Evolutionary conservation across 2,113 vertebrate genomes (phyloP), one percentile per base, ranked within the genome.

Genomic region (Mobula birostris): DNA sequence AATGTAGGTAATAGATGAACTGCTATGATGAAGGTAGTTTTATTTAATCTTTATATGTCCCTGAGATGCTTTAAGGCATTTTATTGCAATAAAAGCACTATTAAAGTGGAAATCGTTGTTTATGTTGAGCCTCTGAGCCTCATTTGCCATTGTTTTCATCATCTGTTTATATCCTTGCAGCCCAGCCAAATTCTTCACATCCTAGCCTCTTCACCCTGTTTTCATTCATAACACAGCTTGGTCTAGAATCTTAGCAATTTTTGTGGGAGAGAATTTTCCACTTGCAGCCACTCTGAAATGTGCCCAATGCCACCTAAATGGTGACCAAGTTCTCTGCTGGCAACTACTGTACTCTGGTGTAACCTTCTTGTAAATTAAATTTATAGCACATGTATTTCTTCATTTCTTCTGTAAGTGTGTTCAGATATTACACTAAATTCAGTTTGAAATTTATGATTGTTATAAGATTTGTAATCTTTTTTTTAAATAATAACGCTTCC

Each of bases 1-100:
- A 99, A 99, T 95, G 99, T 99, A 97, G 96, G 99, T 97, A 95
- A 91, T 94, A 87, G 70, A 56, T 93, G 19, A 74, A 74, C 36
- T 93, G 91, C 91, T 74, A 74, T 40, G 12, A 56, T 48, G 14
- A 56, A 93, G 36, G 40, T 48, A 93, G 27, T 93, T 68, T 72
- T 36, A 74, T 74, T 76, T 48, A 48, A 72, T 21, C 68, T 32
- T 56, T 91, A 40, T 74, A 48, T 40, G 29, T 40, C 32, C 12
- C 72, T 74, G 5, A 21, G 72, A 17, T 32, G 56, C 29, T 32
- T 66, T 68, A 66, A 63, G 17, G 9, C 61, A 66, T 63, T 58
- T 15, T 90, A 66, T 8, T 90, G 29, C 12, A 17, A 32, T 66
- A 5, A 88, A 88, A 63, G 27, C 58, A n/a, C 8, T 63, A 61